Base-by-base conservation (phyloP, 1,140 invertebrate genomes). In the Dendroctonus ponderosae region DNA sequence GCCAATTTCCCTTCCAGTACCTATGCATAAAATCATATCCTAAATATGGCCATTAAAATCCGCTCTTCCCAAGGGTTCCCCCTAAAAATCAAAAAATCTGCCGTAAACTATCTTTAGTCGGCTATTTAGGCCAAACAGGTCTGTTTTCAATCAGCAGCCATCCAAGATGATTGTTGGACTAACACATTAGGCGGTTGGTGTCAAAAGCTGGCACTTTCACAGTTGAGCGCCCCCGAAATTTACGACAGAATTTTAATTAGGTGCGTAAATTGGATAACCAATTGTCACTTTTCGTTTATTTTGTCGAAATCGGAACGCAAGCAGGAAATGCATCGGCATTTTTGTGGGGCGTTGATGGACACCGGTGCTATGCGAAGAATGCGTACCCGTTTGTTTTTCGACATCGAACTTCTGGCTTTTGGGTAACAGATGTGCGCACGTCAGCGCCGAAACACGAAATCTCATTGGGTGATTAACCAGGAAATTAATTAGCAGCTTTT, bases 171-270 rank as follows among this genome's bases (percentile, higher is more conserved):
- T 26, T 26, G 26, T 26, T 26, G 26, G 26, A 26, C 26, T 26
- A 26, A 26, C 26, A 26, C 26, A 26, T 26, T 26, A 26, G 26
- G 26, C 26, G 26, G 26, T 26, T 26, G 12, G 48, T 51, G 59
- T 62, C 59, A 48, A 62, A 52, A 62, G 49, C 49, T 11, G 58
- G 26, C 48, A 37, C 42, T 63, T 63, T 63, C 51, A 63, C 61
- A 46, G 40, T 54, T 44, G 61, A 54, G 14, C 37, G 11, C 40
- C 51, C 26, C 8, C 41, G 39, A 63, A 63, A 63, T 63, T 63
- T 63, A 63, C 61, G 61, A 54, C 50, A 54, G 61, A 53, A 63
- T 63, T 63, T 63, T 63, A 63, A 63, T 63, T 63, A 54, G 61
- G 61, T 63, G 61, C 61, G 50, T 54, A 63, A 63, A 63, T 63